Conservation (phyloP, 2,113 vertebrate genomes). For the Polypterus bichir region DNA sequence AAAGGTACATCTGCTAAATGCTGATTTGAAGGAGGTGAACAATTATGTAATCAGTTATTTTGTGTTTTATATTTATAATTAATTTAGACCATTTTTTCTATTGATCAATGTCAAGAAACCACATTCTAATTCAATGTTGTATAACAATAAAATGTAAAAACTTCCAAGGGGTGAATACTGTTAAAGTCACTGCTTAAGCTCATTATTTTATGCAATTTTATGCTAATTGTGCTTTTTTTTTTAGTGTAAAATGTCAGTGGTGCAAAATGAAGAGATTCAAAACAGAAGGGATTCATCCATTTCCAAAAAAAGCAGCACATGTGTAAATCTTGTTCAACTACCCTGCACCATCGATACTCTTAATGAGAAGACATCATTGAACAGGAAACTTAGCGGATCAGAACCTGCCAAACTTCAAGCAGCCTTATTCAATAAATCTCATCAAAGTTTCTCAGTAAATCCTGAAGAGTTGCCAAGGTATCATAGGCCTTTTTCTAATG, state of each 20-base stretch:
- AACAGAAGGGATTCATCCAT: slow-evolving; percentile 1
- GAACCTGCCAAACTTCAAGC: background rate
- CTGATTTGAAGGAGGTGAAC: too few relatives aligned
- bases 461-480: slow-evolving; percentile 19
- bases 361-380: background rate
- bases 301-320: slow-evolving; percentile 24
- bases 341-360: slow-evolving; percentile 3
- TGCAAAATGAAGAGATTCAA: background rate
- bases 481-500: slow-evolving; percentile 8
- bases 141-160: too few relatives aligned
- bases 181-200: too few relatives aligned
- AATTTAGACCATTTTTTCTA: too few relatives aligned
- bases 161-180: too few relatives aligned
- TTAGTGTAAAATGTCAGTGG: slow-evolving; percentile 21
- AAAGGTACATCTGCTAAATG: too few relatives aligned
- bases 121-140: too few relatives aligned
- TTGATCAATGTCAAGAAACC: too few relatives aligned
- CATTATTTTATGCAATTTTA: too few relatives aligned
- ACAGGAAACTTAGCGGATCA: slow-evolving; percentile 13
- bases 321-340: slow-evolving; percentile 17
- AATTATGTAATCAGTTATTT: too few relatives aligned
- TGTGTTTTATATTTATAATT: too few relatives aligned
- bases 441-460: slow-evolving; percentile 20
- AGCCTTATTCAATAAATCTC: slow-evolving; percentile 4
- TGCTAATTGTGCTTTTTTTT: background rate